Percentiles rank a stretch among this genome's conserved stretches.
Evolutionary conservation across 1,140 invertebrate genomes (phyloP).

Genomic region (Drosophila sechellia): DNA sequence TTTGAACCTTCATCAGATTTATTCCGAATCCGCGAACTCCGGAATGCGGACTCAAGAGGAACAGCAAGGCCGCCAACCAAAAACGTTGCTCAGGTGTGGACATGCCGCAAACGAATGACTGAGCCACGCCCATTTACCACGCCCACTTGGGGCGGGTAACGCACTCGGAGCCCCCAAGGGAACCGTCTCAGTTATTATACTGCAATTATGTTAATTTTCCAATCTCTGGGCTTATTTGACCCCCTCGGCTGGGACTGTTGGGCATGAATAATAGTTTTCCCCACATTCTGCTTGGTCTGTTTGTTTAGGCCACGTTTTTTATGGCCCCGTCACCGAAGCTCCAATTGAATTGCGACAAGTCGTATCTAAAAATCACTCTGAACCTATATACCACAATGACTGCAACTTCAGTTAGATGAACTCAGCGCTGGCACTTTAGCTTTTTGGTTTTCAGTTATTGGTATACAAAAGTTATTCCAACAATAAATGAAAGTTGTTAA

Average conservation of each 20-base stretch:
- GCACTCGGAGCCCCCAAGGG: slow-evolving; percentile 37
- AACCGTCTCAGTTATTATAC: slow-evolving; percentile 54
- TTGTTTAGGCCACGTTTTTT: slow-evolving; percentile 37
- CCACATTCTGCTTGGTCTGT: slow-evolving; percentile 17
- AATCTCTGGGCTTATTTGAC: slow-evolving; percentile 43
- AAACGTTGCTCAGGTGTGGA: slow-evolving; percentile 38
- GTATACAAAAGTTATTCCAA: neutral
- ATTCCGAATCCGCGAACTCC: slow-evolving; percentile 57
- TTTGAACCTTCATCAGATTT: slow-evolving; percentile 63
- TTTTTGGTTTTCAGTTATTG: neutral
- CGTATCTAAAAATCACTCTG: slow-evolving; percentile 35
- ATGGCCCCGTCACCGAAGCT: slow-evolving; percentile 26
- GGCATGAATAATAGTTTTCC: slow-evolving; percentile 29
- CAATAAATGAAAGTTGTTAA: no score
- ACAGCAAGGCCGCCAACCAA: slow-evolving; percentile 27
- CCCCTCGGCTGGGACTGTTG: slow-evolving; percentile 27
- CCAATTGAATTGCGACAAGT: slow-evolving; percentile 49
- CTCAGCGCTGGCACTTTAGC: slow-evolving; percentile 2
- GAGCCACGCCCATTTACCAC: slow-evolving; percentile 51
- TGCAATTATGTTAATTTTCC: slow-evolving; percentile 75
- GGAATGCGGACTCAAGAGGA: slow-evolving; percentile 10
- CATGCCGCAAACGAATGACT: slow-evolving; percentile 60
- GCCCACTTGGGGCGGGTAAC: slow-evolving; percentile 18
- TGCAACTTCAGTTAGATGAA: slow-evolving; percentile 2
- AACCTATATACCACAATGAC: slow-evolving; percentile 6